A percentile compares a stretch with the other conserved stretches of the same genome.
Conservation (phyloP, 2,888 invertebrate genomes). For the Drosophila anceps region DNA sequence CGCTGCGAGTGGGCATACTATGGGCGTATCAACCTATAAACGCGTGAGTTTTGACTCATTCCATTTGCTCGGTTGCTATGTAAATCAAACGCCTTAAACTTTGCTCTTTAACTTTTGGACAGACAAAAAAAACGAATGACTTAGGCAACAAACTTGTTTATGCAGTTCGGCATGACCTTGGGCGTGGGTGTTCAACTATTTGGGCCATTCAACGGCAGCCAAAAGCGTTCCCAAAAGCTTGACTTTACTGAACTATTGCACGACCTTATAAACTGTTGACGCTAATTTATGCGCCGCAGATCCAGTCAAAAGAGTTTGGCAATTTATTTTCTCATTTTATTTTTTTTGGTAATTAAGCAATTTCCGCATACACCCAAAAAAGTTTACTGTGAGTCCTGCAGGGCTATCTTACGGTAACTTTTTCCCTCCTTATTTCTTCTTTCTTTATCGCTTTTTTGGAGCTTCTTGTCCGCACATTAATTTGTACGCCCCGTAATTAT, state of each 20-base stretch:
- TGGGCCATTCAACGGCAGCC: constrained; percentile 2
- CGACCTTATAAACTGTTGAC: constrained; percentile 27
- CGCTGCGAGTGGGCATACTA: constrained; percentile 28
- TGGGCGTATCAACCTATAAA: constrained; percentile 34
- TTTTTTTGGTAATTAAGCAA: constrained; percentile 65
- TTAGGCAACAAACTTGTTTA: constrained; percentile 70
- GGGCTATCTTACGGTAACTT: constrained; percentile 57
- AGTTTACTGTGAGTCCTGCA: constrained; percentile 14
- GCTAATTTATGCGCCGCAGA: constrained; percentile 19
- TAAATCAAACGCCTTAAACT: constrained; percentile 62
- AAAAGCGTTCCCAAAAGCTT: constrained; percentile 6
- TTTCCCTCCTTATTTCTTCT: constrained; percentile 1
- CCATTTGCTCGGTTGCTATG: constrained; percentile 55
- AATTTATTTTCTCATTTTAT: constrained; percentile 5
- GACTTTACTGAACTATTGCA: constrained; percentile 16
- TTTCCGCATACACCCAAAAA: constrained; percentile 61
- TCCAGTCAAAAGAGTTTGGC: constrained; percentile 5
- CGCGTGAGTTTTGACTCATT: constrained; percentile 59
- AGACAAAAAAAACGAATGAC: constrained; percentile 51
- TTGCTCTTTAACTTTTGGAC: constrained; percentile 58
- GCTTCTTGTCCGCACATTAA: constrained; percentile 55
- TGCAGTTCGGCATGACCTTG: constrained; percentile 56
- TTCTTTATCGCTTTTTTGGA: constrained; percentile 9
- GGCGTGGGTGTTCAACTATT: constrained; percentile 36
- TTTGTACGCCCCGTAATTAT: constrained; percentile 75